Evolutionary conservation across 2,797 vertebrate species (phyloP).

Genomic region (Enteromius radiatus): DNA sequence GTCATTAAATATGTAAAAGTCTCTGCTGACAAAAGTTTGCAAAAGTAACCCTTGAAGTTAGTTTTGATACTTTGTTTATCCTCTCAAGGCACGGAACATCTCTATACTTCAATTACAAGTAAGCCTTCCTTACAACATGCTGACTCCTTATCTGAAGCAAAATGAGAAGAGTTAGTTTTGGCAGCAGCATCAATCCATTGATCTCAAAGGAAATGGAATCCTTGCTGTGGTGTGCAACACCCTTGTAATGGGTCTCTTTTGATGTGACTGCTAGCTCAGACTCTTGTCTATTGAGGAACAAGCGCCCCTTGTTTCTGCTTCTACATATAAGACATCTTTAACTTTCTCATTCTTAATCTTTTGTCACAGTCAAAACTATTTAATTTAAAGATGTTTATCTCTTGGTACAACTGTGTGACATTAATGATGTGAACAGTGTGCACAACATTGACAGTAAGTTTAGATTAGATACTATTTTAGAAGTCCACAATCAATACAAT

Average conservation of each 20-base stretch:
- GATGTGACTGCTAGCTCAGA: conserved; percentile 3
- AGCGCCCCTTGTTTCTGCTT: conserved; percentile 17
- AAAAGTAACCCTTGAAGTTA: conserved; percentile 8
- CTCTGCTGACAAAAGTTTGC: not conserved
- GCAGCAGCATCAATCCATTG: conserved; percentile 35
- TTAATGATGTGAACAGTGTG: not conserved
- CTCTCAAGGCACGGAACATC: not conserved
- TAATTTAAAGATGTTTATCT: not conserved
- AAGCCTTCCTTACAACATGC: conserved; percentile 17
- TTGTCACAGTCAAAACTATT: not conserved
- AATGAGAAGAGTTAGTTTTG: conserved; percentile 38
- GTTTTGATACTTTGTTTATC: conserved; percentile 14
- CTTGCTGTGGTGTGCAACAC: conserved; percentile 26
- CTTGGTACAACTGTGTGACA: not conserved
- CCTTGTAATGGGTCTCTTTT: conserved; percentile 27
- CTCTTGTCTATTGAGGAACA: not conserved
- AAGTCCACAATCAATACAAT: not conserved
- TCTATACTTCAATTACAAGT: conserved; percentile 26
- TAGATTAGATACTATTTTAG: not conserved
- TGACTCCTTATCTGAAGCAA: conserved; percentile 24
- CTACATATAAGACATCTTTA: not conserved
- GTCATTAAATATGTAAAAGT: conserved; percentile 1
- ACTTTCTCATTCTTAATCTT: not conserved
- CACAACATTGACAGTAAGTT: not conserved
- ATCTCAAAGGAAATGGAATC: conserved; percentile 47